Evolutionary conservation across 2,113 vertebrate species (phyloP).

Genomic region (Zapus hudsonius): DNA sequence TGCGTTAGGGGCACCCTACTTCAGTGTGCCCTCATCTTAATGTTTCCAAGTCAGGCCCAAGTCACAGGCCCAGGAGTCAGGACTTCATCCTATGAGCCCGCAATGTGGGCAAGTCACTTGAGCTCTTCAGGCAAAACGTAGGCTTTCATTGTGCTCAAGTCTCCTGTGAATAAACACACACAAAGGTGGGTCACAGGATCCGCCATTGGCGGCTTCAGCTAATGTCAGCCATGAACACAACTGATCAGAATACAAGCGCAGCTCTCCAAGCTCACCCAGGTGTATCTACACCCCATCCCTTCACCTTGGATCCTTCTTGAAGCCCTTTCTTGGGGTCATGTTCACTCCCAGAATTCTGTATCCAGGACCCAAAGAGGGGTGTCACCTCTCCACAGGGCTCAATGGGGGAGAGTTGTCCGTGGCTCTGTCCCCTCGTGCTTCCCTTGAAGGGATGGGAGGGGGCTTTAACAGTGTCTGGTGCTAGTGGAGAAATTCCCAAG

Average conservation of each 20-base stretch:
- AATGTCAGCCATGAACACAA: neutral
- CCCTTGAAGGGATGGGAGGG: neutral
- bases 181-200: neutral
- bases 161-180: neutral
- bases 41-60: neutral
- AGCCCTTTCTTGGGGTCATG: neutral
- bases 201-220: neutral
- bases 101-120: neutral
- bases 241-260: neutral
- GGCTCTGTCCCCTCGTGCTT: fast-evolving
- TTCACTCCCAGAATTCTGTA: neutral
- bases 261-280: neutral
- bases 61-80: too few relatives aligned
- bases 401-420: fast-evolving
- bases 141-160: neutral
- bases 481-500: slow-evolving; percentile 65
- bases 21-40: neutral
- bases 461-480: neutral
- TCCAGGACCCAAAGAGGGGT: neutral
- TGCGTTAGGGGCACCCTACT: too few relatives aligned
- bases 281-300: neutral
- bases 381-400: neutral
- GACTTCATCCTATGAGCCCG: neutral
- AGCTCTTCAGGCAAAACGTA: neutral
- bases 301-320: neutral